Percentiles rank a stretch among this genome's conserved stretches.
These are phyloP conservation scores for Homalodisca vitripennis DNA, from an alignment of 1,140 invertebrate genomes.

Conservation along the genomic window DNA sequence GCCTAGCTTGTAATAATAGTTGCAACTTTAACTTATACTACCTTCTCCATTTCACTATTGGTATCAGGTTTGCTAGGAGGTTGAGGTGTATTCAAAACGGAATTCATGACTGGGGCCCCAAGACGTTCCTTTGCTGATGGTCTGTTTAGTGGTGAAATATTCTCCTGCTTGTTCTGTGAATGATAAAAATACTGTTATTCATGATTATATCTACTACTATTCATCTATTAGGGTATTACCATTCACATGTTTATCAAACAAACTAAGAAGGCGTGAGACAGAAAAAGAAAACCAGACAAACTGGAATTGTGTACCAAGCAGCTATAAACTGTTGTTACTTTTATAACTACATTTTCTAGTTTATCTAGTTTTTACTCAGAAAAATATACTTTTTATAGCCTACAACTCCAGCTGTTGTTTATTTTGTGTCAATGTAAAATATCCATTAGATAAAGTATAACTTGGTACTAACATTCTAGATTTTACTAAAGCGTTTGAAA, in stretches of 20 bases:
- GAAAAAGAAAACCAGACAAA: not conserved
- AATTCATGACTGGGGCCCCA: slow-evolving; percentile 42
- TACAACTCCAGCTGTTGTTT: no score
- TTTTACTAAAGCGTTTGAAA: no score
- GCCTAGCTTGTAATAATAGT: not conserved
- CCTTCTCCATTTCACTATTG: not conserved
- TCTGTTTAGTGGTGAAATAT: slow-evolving; percentile 52
- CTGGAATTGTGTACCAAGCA: not conserved
- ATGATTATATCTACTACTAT: slow-evolving; percentile 40
- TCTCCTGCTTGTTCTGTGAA: slow-evolving; percentile 56
- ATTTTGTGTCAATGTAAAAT: no score
- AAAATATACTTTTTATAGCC: no score
- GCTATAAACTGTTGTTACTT: not conserved
- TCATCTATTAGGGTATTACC: not conserved
- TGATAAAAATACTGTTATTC: no score
- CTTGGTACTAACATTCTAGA: no score
- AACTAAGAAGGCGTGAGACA: not conserved
- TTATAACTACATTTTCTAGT: not conserved
- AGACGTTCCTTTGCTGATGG: slow-evolving; percentile 53
- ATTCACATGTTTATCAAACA: not conserved
- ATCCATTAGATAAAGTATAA: no score
- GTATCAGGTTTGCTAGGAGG: slow-evolving; percentile 37
- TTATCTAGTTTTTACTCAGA: no score
- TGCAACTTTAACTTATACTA: not conserved
- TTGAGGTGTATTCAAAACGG: slow-evolving; percentile 31